Conservation (phyloP, 2,888 invertebrate species). For the Philhelius pedissequus region DNA sequence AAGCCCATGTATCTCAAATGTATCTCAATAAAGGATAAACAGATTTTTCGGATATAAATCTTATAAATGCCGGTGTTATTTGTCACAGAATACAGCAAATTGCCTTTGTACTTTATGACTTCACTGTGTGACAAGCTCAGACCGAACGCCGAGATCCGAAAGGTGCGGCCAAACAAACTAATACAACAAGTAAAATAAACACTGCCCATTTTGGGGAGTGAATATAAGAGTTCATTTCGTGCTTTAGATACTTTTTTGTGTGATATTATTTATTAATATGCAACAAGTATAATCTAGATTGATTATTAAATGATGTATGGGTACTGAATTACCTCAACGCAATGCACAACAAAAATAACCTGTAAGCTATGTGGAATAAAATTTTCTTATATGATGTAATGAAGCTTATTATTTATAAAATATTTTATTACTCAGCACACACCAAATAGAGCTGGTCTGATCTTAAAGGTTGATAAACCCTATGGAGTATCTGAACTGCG, state of each 20-base stretch:
- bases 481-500: background rate
- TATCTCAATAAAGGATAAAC: slow-evolving; percentile 46
- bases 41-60: slow-evolving; percentile 56
- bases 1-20: slow-evolving; percentile 2
- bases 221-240: slow-evolving; percentile 1
- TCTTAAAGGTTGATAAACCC: slow-evolving; percentile 1
- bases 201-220: slow-evolving; percentile 10
- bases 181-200: background rate
- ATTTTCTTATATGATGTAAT: background rate
- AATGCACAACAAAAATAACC: background rate
- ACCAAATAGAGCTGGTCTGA: background rate
- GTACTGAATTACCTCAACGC: background rate
- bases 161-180: slow-evolving; percentile 16
- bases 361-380: background rate
- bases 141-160: background rate
- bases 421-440: background rate
- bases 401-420: background rate
- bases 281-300: slow-evolving; percentile 54
- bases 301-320: slow-evolving; percentile 49
- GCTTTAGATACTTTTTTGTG: background rate
- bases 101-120: slow-evolving; percentile 42
- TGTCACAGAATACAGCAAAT: slow-evolving; percentile 58
- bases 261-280: slow-evolving; percentile 13
- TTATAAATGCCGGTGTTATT: slow-evolving; percentile 41
- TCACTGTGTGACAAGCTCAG: slow-evolving; percentile 19